These are phyloP conservation scores for Thalassoma bifasciatum DNA, from an alignment of 2,113 vertebrate genomes.

Conservation along the genomic window DNA sequence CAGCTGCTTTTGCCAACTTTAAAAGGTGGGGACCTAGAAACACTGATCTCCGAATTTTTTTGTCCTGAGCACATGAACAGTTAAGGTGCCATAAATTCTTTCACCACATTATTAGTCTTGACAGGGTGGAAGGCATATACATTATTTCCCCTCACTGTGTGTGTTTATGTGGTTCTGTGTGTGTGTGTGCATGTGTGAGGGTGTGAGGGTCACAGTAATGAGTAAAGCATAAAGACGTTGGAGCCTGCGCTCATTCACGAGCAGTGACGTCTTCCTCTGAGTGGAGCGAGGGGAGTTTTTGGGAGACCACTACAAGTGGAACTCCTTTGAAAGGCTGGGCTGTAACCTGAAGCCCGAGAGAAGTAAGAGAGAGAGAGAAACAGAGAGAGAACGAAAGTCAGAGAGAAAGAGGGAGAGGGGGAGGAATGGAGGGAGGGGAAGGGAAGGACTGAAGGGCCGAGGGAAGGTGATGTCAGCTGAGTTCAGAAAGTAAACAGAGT, in stretches of 20 bases:
- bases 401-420: slow-evolving; percentile 36
- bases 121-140: background rate
- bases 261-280: slow-evolving; percentile 59
- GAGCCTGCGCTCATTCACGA: slow-evolving; percentile 64
- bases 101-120: slow-evolving; percentile 34
- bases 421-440: slow-evolving; percentile 56
- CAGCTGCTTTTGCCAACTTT: slow-evolving; percentile 20
- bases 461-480: slow-evolving; percentile 85
- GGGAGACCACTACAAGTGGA: slow-evolving; percentile 68
- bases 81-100: slow-evolving; percentile 28
- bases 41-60: slow-evolving; percentile 21
- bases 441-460: slow-evolving; percentile 66
- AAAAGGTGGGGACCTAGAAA: slow-evolving; percentile 31
- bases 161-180: slow-evolving; percentile 5
- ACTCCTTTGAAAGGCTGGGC: slow-evolving; percentile 69
- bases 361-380: slow-evolving; percentile 40
- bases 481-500: slow-evolving; percentile 88
- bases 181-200: slow-evolving; percentile 2
- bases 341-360: slow-evolving; percentile 81
- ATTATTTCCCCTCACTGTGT: background rate
- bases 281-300: slow-evolving; percentile 42
- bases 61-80: slow-evolving; percentile 10
- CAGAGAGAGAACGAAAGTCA: slow-evolving; percentile 25
- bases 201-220: slow-evolving; percentile 40
- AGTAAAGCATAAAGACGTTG: slow-evolving; percentile 51